These are phyloP conservation scores for Eurosta solidaginis DNA, from an alignment of 1,140 invertebrate species.

Conservation along the genomic window DNA sequence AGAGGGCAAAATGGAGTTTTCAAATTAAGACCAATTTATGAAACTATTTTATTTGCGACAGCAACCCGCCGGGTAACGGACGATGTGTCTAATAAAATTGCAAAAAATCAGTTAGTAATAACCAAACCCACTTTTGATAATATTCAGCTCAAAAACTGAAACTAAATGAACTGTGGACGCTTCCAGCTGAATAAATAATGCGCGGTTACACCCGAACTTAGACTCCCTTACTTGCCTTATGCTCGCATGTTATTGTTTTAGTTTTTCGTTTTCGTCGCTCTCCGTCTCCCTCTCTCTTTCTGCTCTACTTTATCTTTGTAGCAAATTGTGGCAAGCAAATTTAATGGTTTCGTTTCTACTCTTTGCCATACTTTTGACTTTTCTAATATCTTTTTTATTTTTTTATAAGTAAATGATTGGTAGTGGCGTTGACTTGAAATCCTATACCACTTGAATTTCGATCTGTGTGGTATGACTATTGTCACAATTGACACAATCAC, in stretches of 20 bases:
- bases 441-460: not conserved
- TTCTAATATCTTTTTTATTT: not conserved
- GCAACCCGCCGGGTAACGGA: too few relatives aligned
- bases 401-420: not conserved
- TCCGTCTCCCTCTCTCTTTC: not conserved
- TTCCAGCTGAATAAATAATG: too few relatives aligned
- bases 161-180: too few relatives aligned
- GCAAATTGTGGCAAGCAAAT: constrained; percentile 11
- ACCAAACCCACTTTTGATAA: too few relatives aligned
- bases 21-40: too few relatives aligned
- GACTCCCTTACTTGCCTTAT: not conserved
- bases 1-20: too few relatives aligned
- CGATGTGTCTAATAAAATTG: too few relatives aligned
- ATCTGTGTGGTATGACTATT: constrained; percentile 7
- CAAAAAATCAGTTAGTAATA: too few relatives aligned
- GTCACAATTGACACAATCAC: not conserved
- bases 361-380: not conserved
- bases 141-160: too few relatives aligned
- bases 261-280: not conserved
- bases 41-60: too few relatives aligned
- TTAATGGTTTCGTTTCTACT: not conserved
- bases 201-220: too few relatives aligned
- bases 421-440: constrained; percentile 7
- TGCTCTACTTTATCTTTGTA: not conserved
- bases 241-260: not conserved